Evolutionary conservation across 2,797 vertebrate genomes (phyloP), one percentile per base, ranked within the genome.

Genomic region (Huso huso): DNA sequence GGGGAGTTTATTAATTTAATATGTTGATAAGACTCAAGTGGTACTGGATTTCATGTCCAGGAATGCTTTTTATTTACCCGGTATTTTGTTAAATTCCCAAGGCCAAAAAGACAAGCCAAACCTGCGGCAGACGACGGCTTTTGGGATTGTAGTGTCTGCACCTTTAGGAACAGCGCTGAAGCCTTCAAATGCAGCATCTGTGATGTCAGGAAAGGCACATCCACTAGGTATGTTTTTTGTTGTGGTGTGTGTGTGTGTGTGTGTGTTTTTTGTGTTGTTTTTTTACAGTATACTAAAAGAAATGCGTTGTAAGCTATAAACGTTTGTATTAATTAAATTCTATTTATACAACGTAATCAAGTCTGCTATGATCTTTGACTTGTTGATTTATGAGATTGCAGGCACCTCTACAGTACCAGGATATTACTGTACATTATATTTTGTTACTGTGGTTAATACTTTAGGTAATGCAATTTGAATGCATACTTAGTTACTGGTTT

Each of bases 141-240:
- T 88, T 99, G 96, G 96, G 96, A 99, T 83, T 99, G 96, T 90
- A 99, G 96, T 72, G 96, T 98, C 64, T 99, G 96, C 89, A 99
- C 96, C 85, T 99, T 94, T 87, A 93, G 87, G 76, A 99, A 99
- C 93, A 96, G 94, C 68, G 96, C 96, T 49, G 96, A 99, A 91
- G 96, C 96, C 70, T 98, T 98, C 80, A 98, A 99, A 82, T 99
- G 96, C 93, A 98, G 95, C 90, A 99, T 99, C 91, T 99, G 96
- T 79, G 96, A 99, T 82, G 96, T 99, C 88, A 89, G 96, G 88
- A 98, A 98, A 93, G 96, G 96, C 89, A 98, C 96, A 81, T 98
- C 96, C 78, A 98, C 96, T 82, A 97, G 96, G 96, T 99, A 95
- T 1, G 70, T 66, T 55, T 7, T 74, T 10, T 37, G 51, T 60